Evolutionary conservation across 2,888 invertebrate species (phyloP).

Genomic region (Pinctada fucata): DNA sequence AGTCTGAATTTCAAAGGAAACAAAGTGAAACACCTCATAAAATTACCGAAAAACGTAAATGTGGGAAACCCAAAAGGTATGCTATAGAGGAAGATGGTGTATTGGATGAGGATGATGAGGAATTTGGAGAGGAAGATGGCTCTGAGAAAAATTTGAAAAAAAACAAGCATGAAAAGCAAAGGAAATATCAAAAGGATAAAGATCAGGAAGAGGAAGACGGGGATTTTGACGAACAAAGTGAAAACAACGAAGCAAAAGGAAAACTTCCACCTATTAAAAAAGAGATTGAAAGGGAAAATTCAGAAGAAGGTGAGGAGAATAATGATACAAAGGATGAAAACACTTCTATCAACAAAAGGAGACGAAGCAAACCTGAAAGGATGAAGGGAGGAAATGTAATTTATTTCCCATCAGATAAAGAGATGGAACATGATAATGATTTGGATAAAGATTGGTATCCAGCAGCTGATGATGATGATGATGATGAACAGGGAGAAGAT

Average conservation of each 20-base stretch:
- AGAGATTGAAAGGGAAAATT: neutral
- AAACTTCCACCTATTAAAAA: neutral
- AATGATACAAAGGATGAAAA: neutral
- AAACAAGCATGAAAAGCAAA: neutral
- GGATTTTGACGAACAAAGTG: neutral
- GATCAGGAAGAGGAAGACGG: conserved; percentile 6
- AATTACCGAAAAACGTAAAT: too few species aligned
- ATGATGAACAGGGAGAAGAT: neutral
- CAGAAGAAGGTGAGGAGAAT: conserved; percentile 1
- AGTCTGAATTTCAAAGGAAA: too few species aligned
- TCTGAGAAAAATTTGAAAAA: conserved; percentile 9
- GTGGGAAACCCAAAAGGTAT: too few species aligned
- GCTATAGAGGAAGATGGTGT: neutral
- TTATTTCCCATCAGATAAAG: neutral
- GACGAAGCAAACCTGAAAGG: conserved; percentile 9
- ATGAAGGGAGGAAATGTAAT: neutral
- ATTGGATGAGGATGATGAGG: neutral
- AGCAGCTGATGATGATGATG: conserved; percentile 3
- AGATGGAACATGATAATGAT: neutral
- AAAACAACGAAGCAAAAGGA: neutral
- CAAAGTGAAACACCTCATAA: too few species aligned
- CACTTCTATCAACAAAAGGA: neutral
- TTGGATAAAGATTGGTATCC: neutral
- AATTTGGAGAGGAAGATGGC: conserved; percentile 3
- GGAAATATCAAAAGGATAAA: neutral